A percentile compares a stretch with the other conserved stretches of the same genome.
phyloP scores from a whole-genome alignment of 2,888 invertebrate species.

The Phasia obesa region DNA sequence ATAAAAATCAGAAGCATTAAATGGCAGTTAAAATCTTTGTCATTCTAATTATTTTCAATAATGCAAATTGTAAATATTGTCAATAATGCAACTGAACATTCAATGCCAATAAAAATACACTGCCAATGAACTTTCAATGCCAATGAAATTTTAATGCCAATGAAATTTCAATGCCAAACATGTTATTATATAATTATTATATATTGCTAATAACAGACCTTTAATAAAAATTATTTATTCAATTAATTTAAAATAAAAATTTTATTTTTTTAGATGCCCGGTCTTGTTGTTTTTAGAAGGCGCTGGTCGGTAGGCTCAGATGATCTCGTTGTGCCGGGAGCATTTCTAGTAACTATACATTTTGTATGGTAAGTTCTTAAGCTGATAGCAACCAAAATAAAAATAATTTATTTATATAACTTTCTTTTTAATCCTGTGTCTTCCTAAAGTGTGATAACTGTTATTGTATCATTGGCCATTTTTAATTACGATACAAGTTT shows the following conservation, averaged over 20 bases:
- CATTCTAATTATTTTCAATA: too few relatives aligned
- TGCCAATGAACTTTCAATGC: too few relatives aligned
- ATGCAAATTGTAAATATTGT: too few relatives aligned
- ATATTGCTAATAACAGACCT: too few relatives aligned
- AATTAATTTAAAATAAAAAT: neutral
- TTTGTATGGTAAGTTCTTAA: conserved; percentile 87
- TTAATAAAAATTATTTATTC: too few relatives aligned
- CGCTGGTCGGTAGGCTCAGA: conserved; percentile 95
- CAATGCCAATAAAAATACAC: too few relatives aligned
- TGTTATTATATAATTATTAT: too few relatives aligned
- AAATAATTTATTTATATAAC: neutral
- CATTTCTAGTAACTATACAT: conserved; percentile 89
- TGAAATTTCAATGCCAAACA: too few relatives aligned
- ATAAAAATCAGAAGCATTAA: too few relatives aligned
- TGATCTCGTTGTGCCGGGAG: conserved; percentile 92
- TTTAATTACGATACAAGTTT: conserved; percentile 80
- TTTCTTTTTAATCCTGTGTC: conserved; percentile 57
- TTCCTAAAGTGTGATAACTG: conserved; percentile 75
- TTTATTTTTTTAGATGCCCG: conserved; percentile 87
- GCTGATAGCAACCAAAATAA: neutral
- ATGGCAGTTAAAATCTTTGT: too few relatives aligned
- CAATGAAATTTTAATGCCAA: too few relatives aligned
- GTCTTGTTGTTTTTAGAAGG: conserved; percentile 91
- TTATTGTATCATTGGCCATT: conserved; percentile 79
- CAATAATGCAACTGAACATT: too few relatives aligned